phyloP scores from a whole-genome alignment of 2,888 invertebrate species.

The Miltochrista miniata region DNA sequence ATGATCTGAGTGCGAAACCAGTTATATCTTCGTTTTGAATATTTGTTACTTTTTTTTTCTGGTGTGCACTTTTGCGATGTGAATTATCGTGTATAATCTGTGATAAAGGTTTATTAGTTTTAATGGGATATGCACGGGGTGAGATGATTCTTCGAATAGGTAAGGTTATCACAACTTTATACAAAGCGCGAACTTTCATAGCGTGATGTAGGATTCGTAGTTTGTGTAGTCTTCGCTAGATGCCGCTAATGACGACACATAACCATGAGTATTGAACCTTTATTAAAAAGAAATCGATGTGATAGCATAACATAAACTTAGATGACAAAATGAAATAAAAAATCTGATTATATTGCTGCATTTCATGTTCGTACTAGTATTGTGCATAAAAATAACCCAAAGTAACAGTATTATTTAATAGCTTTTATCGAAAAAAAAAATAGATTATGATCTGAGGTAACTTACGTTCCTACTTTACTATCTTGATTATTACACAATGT shows the following conservation, averaged over 20 bases:
- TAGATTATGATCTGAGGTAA: too few species aligned
- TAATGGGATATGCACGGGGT: not conserved
- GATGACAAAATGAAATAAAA: not conserved
- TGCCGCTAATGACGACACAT: too few species aligned
- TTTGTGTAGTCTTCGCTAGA: too few species aligned
- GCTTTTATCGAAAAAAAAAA: slow-evolving; percentile 38
- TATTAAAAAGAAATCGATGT: too few species aligned
- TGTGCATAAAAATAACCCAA: not conserved
- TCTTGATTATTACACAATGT: too few species aligned
- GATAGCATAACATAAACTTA: too few species aligned
- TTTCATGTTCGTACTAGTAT: not conserved
- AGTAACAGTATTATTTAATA: slow-evolving; percentile 58
- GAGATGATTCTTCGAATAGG: too few species aligned
- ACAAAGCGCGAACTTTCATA: too few species aligned
- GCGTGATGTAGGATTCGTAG: too few species aligned
- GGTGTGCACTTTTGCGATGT: slow-evolving; percentile 49
- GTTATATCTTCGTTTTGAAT: slow-evolving; percentile 28
- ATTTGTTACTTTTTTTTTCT: slow-evolving; percentile 61
- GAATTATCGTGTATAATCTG: not conserved
- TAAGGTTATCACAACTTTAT: too few species aligned
- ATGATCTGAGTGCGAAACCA: slow-evolving; percentile 53
- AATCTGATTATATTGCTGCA: not conserved
- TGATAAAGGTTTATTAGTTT: not conserved
- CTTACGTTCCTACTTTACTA: too few species aligned
- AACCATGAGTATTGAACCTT: too few species aligned